Evolutionary conservation across 2,113 vertebrate species (phyloP).

Genomic region (Camelus bactrianus): DNA sequence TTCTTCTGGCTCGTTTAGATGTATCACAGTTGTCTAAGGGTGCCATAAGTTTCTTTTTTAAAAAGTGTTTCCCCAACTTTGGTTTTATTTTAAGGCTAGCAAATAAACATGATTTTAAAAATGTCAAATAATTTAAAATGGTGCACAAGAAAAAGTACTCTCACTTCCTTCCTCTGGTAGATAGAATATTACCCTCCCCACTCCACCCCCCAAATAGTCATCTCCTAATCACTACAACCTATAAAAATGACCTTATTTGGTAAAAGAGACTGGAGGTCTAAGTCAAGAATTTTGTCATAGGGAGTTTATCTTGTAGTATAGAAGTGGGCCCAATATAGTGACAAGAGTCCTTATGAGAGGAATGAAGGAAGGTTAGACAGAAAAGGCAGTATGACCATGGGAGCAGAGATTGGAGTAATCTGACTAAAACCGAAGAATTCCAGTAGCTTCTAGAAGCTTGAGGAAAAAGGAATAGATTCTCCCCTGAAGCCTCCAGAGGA

Average conservation of each 20-base stretch:
- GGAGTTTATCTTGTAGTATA: background rate
- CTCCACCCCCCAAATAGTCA: too few species aligned
- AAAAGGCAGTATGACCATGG: background rate
- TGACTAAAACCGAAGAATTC: background rate
- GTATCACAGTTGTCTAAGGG: background rate
- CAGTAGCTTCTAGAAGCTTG: background rate
- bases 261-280: background rate
- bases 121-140: background rate
- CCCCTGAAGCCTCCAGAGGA: background rate
- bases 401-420: background rate
- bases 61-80: background rate
- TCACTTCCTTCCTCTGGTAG: background rate
- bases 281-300: background rate
- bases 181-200: background rate
- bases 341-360: background rate
- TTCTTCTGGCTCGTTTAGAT: background rate
- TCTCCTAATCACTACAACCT: background rate
- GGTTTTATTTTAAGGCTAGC: conserved; percentile 2
- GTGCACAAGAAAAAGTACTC: background rate
- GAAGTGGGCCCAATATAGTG: background rate
- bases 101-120: background rate
- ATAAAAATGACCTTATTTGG: background rate
- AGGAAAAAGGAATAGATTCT: background rate
- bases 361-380: background rate
- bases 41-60: background rate